A percentile compares a stretch with the other conserved stretches of the same genome.
phyloP scores from a whole-genome alignment of 1,140 invertebrate genomes.

The Cataglyphis hispanica region DNA sequence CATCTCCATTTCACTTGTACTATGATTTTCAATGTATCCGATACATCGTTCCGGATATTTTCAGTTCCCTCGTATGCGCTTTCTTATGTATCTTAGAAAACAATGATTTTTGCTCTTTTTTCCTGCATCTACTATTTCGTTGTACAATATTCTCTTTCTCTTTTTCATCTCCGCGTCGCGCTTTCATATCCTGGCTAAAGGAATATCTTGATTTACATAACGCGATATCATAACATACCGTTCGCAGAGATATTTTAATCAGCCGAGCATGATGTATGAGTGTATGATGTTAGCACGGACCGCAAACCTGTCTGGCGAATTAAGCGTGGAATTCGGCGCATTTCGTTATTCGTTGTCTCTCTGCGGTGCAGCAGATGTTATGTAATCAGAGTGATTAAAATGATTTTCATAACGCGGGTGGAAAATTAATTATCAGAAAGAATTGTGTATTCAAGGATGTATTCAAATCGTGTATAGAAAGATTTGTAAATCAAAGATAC shows the following conservation, averaged over 20 bases:
- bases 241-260: constrained; percentile 54
- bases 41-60: constrained; percentile 46
- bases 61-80: constrained; percentile 43
- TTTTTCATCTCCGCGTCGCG: not conserved
- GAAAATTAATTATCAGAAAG: constrained; percentile 14
- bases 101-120: constrained; percentile 49
- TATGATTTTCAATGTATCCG: too few species aligned
- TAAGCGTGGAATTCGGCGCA: constrained; percentile 36
- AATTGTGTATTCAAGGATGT: too few species aligned
- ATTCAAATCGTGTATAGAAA: too few species aligned
- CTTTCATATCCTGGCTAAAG: constrained; percentile 15
- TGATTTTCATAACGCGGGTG: not conserved
- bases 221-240: not conserved
- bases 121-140: not conserved
- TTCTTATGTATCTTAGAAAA: constrained; percentile 50
- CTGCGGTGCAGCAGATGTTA: not conserved
- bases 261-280: constrained; percentile 31
- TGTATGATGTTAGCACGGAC: not conserved
- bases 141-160: not conserved
- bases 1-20: too few species aligned
- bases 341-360: not conserved
- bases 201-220: constrained; percentile 58
- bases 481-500: not conserved
- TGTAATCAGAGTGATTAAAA: not conserved
- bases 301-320: constrained; percentile 32